Base-by-base conservation (phyloP, 23 tunicate species). In the Trididemnum clinides region DNA sequence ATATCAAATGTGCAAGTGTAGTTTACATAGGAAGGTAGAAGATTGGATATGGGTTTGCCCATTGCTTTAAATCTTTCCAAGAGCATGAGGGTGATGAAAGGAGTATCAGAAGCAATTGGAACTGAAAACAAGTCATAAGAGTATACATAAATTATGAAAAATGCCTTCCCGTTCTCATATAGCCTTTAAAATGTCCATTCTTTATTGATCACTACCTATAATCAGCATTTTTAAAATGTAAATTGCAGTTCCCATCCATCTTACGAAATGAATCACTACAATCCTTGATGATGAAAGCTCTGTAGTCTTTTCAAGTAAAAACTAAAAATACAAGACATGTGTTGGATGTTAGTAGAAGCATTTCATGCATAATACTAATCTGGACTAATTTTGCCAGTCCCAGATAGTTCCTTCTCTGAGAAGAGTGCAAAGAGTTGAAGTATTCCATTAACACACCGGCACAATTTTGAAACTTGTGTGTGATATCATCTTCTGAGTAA, bases 41-140 rank as follows among this genome's bases (percentile, higher is more conserved):
- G 75, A 37, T 37, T 66, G 37, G 75, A 37, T 66, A 36, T 29
- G 19, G 75, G 10, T 29, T 29, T 66, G 75, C 75, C 37, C 75
- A 29, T 10, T 66, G 10, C 37, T 28, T 66, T 31, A 66, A 66
- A 31, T 66, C 37, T 66, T 66, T 66, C 75, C 75, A 66, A n/a
- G 12, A 66, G 75, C 75, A 66, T 66, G 19, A 66, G 37, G 5
- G 37, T 31, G 22, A 66, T 36, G n/a, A 29, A 31, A 5, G 75
- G 75, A 31, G 75, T 37, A 66, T 66, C 75, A 66, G 37, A 10
- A 66, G 37, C 75, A 66, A 66, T 23, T 66, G 75, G 75, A 66
- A 66, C 22, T 10, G n/a, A 29, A 66, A 66, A 66, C 75, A 36
- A 66, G n/a, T 66, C 30, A 29, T 37, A 29, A 31, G 37, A 3